phyloP scores from a whole-genome alignment of 2,888 invertebrate genomes.

The Eurytoma adleriae region DNA sequence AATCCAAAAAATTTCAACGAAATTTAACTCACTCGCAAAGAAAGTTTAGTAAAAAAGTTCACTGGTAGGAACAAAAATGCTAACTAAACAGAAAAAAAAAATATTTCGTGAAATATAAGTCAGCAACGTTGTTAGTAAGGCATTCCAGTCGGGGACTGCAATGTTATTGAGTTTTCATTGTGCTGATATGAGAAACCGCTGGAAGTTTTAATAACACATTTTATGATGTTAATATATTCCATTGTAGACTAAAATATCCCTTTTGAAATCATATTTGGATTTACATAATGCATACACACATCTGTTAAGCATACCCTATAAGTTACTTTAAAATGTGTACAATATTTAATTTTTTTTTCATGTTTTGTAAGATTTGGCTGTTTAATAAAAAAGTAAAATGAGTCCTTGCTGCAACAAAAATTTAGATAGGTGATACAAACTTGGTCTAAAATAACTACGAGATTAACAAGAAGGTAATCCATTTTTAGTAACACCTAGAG shows the following conservation, averaged over 20 bases:
- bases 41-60: not conserved
- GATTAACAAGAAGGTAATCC: too few species aligned
- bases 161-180: not conserved
- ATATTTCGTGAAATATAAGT: constrained; percentile 10
- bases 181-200: not conserved
- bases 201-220: not conserved
- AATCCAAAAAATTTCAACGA: not conserved
- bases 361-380: too few species aligned
- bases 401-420: too few species aligned
- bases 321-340: too few species aligned
- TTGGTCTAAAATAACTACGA: too few species aligned
- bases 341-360: too few species aligned
- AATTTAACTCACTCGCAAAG: not conserved
- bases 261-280: too few species aligned
- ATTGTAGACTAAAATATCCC: too few species aligned
- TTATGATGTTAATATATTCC: not conserved
- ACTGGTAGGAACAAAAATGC: not conserved
- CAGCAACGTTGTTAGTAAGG: constrained; percentile 9
- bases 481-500: not conserved
- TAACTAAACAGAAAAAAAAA: not conserved
- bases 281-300: too few species aligned
- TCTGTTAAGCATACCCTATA: too few species aligned
- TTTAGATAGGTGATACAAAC: too few species aligned
- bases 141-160: not conserved
- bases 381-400: too few species aligned